Percentiles rank a stretch among this genome's conserved stretches.
Conservation (phyloP, 2,797 vertebrate species). For the Ciconia nigra region DNA sequence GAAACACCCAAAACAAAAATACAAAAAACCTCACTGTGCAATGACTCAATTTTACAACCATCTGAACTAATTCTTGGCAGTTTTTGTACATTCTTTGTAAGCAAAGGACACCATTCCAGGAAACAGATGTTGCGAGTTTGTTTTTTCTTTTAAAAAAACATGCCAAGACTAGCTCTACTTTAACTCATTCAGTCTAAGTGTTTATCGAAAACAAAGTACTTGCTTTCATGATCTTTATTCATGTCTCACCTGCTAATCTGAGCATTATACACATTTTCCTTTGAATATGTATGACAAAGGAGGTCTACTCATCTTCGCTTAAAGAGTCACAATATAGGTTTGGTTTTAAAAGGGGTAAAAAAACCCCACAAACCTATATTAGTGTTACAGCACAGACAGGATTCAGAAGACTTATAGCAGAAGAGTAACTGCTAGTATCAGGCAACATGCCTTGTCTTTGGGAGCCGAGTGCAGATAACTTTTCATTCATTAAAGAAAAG, state of each 20-base stretch:
- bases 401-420: not conserved
- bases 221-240: not conserved
- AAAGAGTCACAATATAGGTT: not conserved
- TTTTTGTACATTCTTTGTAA: slow-evolving; percentile 7
- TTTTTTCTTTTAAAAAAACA: not conserved
- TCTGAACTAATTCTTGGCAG: slow-evolving; percentile 29
- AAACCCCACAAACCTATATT: not conserved
- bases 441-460: not conserved
- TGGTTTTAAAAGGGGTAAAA: not conserved
- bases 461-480: not conserved
- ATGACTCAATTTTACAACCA: not conserved
- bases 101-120: not conserved
- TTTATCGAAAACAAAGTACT: not conserved
- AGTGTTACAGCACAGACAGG: not conserved
- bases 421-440: not conserved
- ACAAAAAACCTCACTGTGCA: not conserved
- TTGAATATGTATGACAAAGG: not conserved
- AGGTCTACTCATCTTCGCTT: not conserved
- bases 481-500: not conserved
- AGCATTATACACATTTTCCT: not conserved
- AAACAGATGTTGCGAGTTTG: not conserved
- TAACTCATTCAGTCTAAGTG: not conserved
- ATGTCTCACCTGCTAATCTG: not conserved
- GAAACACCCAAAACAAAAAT: not conserved
- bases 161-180: not conserved